Conservation (phyloP, 2,888 invertebrate genomes). For the Achlya flavicornis region DNA sequence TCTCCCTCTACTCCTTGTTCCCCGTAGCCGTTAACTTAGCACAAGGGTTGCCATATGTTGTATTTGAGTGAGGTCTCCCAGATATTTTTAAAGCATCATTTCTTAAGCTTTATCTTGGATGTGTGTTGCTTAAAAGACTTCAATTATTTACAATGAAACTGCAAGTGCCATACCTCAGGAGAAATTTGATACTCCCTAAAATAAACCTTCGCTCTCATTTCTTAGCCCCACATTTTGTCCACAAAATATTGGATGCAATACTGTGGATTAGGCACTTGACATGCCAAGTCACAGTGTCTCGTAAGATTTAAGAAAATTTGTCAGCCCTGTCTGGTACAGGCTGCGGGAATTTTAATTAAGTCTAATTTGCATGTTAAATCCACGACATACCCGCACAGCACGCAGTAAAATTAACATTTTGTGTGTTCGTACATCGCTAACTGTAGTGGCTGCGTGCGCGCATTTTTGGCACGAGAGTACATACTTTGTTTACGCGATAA, state of each 20-base stretch:
- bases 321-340: conserved; percentile 8
- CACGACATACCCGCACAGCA: conserved; percentile 31
- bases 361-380: conserved; percentile 47
- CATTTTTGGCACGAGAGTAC: conserved; percentile 9
- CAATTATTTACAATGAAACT: not conserved
- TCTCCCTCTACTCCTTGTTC: conserved; percentile 19
- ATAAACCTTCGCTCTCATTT: conserved; percentile 17
- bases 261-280: not conserved
- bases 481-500: not conserved
- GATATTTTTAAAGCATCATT: not conserved
- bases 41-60: conserved; percentile 32
- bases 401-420: conserved; percentile 41
- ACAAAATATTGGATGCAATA: not conserved
- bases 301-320: not conserved
- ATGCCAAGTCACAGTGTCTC: not conserved
- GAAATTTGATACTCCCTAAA: not conserved
- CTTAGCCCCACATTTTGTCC: not conserved
- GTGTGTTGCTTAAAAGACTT: no score
- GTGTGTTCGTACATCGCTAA: conserved; percentile 15
- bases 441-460: conserved; percentile 19
- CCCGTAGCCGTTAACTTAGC: not conserved
- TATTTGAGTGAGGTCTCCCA: conserved; percentile 1
- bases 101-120: no score
- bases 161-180: not conserved
- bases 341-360: conserved; percentile 51